Conservation (phyloP, 2,113 vertebrate species). For the Lophius piscatorius region DNA sequence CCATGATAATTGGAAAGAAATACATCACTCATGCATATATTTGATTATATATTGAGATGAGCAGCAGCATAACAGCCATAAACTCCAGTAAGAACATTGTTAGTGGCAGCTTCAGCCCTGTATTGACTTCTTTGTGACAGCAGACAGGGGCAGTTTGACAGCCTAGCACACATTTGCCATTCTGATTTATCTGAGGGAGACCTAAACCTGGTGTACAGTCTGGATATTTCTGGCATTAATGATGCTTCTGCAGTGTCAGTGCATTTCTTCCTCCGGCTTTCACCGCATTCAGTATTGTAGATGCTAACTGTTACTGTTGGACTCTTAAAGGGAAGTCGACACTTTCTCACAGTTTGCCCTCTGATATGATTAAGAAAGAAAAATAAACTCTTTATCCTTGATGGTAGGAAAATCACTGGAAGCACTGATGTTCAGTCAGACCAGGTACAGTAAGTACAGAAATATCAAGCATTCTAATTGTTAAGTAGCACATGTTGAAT, state of each 20-base stretch:
- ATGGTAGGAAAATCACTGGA: too few relatives aligned
- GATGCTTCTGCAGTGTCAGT: conserved; percentile 23
- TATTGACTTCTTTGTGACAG: conserved; percentile 23
- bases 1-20: background rate
- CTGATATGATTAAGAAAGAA: too few relatives aligned
- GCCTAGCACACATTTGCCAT: conserved; percentile 14
- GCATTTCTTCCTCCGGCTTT: conserved; percentile 26
- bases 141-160: conserved; percentile 12
- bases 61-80: background rate
- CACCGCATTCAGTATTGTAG: conserved; percentile 22
- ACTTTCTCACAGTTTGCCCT: too few relatives aligned
- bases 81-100: conserved; percentile 23
- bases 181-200: conserved; percentile 23
- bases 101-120: conserved; percentile 4
- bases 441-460: too few relatives aligned
- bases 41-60: too few relatives aligned
- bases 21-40: too few relatives aligned
- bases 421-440: too few relatives aligned
- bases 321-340: too few relatives aligned
- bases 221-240: conserved; percentile 5
- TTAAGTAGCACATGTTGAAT: too few relatives aligned
- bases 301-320: too few relatives aligned
- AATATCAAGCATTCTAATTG: too few relatives aligned
- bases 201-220: conserved; percentile 17
- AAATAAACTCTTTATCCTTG: too few relatives aligned